Evolutionary conservation across 1,140 invertebrate genomes (phyloP), one percentile per base, ranked within the genome.

Genomic region (Bombus vancouverensis): DNA sequence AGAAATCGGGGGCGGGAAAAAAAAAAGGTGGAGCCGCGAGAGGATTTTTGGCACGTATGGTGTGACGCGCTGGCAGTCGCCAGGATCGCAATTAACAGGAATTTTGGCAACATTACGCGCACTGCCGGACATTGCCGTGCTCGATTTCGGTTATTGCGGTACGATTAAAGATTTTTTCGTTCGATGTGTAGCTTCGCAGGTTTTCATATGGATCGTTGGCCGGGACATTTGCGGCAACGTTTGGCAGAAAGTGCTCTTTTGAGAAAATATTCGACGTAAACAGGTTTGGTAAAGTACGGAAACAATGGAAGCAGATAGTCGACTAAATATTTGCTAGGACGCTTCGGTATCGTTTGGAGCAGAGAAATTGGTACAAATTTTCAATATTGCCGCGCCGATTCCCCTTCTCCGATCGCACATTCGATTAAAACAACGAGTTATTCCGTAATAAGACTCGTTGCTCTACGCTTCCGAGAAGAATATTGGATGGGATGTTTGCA

Each of bases 31-130:
- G 25, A 59, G 32, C 44, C 15, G 18, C 32, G 71, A 66, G 65
- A 62, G 57, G 75, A 80, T 85, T 85, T 85, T 85, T 82, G 85
- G 85, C 85, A 83, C 79, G 85, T 71, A 47, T 39, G 71, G 42
- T 3, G 68, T 44, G 75, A 85, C 44, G 42, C 32, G n/a, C 28
- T 34, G 62, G 18, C 74, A 76, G 47, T 57, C 75, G 18, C n/a
- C 62, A 47, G 13, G 53, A 66, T 83, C 22, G 53, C 74, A 78
- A 83, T 83, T 71, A 83, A 83, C 73, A 37, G 18, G 59, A 15
- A 68, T n/a, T 83, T 83, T 78, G 74, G 82, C 65, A 83, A 78
- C 74, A 83, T 83, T 78, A 57, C 62, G 47, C 74, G 72, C 5
- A 66, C 8, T 34, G 42, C 22, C 28, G 9, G n/a, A 18, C 9